A percentile compares a stretch with the other conserved stretches of the same genome.
phyloP scores from a whole-genome alignment of 2,797 vertebrate genomes.

The Ispidina lecontei region DNA sequence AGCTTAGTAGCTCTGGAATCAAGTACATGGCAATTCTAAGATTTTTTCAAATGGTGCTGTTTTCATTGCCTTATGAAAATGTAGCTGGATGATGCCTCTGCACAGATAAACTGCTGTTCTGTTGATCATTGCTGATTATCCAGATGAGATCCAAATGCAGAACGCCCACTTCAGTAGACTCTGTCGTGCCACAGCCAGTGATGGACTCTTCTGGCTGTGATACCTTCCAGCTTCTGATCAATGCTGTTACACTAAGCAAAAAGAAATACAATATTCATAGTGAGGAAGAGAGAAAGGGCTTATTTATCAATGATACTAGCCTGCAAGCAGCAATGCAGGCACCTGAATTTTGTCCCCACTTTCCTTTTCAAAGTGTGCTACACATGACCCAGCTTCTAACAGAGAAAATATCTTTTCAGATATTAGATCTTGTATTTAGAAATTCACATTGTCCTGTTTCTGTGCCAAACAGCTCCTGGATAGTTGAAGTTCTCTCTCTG shows the following conservation, averaged over 20 bases:
- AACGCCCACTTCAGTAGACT: not conserved
- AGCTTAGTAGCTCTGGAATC: not conserved
- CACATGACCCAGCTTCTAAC: not conserved
- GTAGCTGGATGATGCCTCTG: not conserved
- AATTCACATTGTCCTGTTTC: not conserved
- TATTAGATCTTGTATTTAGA: slow-evolving; percentile 5
- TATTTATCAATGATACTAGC: not conserved
- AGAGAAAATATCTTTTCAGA: slow-evolving; percentile 8
- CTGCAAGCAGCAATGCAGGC: not conserved
- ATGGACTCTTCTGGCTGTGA: slow-evolving; percentile 5
- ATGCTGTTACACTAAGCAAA: not conserved
- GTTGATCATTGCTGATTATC: not conserved
- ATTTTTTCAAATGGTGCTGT: not conserved
- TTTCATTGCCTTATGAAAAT: not conserved
- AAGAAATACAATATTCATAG: not conserved
- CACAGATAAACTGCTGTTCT: not conserved
- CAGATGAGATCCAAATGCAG: not conserved
- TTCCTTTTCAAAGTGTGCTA: not conserved
- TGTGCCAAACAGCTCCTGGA: not conserved
- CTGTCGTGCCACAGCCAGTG: not conserved
- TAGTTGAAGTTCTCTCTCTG: not conserved
- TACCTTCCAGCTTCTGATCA: rapidly evolving
- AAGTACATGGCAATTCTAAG: not conserved
- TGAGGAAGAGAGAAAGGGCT: not conserved
- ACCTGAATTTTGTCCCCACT: not conserved